phyloP scores from a whole-genome alignment of 2,888 invertebrate genomes.

The Mystacides longicornis region DNA sequence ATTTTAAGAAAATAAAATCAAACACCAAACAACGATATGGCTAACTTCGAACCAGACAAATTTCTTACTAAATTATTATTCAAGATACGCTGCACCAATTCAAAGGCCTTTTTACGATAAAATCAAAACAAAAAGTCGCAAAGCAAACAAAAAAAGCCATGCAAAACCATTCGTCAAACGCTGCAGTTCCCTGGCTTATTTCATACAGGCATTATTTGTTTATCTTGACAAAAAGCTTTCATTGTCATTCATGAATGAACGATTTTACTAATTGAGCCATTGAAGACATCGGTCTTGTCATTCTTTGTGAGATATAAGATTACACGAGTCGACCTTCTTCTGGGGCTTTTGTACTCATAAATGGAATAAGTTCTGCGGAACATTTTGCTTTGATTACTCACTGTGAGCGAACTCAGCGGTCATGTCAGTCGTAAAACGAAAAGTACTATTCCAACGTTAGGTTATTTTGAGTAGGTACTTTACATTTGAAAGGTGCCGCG shows the following conservation, averaged over 20 bases:
- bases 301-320: constrained; percentile 20
- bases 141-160: not conserved
- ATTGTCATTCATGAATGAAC: constrained; percentile 23
- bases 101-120: not conserved
- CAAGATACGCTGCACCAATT: constrained; percentile 5
- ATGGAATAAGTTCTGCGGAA: no score
- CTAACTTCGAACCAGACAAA: no score
- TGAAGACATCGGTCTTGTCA: constrained; percentile 9
- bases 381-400: no score
- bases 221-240: constrained; percentile 16
- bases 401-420: no score
- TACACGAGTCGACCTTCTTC: no score
- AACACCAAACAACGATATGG: not conserved
- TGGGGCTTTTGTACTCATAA: no score
- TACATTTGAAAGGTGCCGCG: no score
- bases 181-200: constrained; percentile 11
- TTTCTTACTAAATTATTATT: no score
- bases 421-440: no score
- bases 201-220: constrained; percentile 13
- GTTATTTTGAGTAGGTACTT: no score
- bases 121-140: not conserved
- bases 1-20: no score
- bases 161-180: constrained; percentile 4
- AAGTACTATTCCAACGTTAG: no score
- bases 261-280: constrained; percentile 25